phyloP scores from a whole-genome alignment of 2,797 vertebrate genomes.

The Tragelaphus oryx region DNA sequence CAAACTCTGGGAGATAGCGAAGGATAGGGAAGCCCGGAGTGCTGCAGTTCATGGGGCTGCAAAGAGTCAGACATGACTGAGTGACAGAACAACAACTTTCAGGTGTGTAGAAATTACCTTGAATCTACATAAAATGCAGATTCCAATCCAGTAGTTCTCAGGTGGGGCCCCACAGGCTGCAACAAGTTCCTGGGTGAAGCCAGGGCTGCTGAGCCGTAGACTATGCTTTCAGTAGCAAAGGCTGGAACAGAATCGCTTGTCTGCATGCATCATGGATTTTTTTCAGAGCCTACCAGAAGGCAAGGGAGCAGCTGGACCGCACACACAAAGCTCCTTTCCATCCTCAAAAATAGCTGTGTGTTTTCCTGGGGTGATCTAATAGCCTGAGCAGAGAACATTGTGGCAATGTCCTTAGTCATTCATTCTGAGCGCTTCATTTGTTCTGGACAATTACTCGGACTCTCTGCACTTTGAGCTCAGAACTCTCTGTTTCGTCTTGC shows the following conservation, averaged over 20 bases:
- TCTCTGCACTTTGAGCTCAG: not conserved
- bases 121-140: not conserved
- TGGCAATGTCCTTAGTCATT: not conserved
- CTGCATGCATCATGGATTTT: not conserved
- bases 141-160: not conserved
- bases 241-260: not conserved
- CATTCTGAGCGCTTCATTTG: not conserved
- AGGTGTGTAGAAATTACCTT: not conserved
- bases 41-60: not conserved
- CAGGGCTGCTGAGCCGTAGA: not conserved
- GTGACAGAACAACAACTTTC: not conserved
- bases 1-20: not conserved
- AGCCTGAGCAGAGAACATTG: not conserved
- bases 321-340: not conserved
- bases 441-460: not conserved
- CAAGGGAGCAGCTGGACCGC: not conserved
- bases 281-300: not conserved
- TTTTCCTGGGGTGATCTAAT: constrained; percentile 10
- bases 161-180: not conserved
- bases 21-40: not conserved
- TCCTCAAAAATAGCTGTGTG: not conserved
- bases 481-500: not conserved
- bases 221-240: not conserved
- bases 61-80: not conserved
- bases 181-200: not conserved